Base-by-base conservation (phyloP, 2,888 invertebrate genomes). In the Oasisia sp. region DNA sequence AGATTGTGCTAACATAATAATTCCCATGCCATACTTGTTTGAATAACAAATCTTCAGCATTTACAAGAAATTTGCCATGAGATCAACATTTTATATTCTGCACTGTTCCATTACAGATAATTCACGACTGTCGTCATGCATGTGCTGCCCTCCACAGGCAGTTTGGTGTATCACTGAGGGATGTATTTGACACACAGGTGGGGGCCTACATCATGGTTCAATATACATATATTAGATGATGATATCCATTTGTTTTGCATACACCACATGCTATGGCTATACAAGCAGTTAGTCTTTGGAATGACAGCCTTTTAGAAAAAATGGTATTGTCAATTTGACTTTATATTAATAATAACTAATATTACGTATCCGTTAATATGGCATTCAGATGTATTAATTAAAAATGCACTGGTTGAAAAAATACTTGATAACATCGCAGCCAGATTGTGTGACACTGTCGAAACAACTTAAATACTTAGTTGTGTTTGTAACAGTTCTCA, bases 141-240 rank as follows among this genome's bases (percentile, higher is more conserved):
- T 50, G 45, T 91, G 50, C 44, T n/a, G 50, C 91, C 32, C 45
- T 91, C 32, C 14, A 50, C 14, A 12, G 32, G 32, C 91, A 91
- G 9, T 91, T 45, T 50, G 50, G 50, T 14, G 91, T 91, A 14
- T 32, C 38, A 50, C 0, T 91, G 50, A 50, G 45, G 44, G 32
- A 50, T 50, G 91, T 91, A 32, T 91, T 91, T 91, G 74, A 91
- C 7, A 91, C 89, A 91, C 74, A 91, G 32, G 74, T 89, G 74
- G n/a, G 74, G 5, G 74, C 27, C 5, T 27, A 74, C 5, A 7
- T 27, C 74, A 74, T 27, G 7, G 27, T 19, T 5, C 74, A 74
- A 7, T 27, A 5, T 74, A n/a, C 7, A 74, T 27, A 74, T 74
- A 19, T 27, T 38, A 38, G 38, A 38, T 38, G 5, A 74, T 74